Evolutionary conservation across 2,888 invertebrate genomes (phyloP).

Genomic region (Limnephilus marmoratus): DNA sequence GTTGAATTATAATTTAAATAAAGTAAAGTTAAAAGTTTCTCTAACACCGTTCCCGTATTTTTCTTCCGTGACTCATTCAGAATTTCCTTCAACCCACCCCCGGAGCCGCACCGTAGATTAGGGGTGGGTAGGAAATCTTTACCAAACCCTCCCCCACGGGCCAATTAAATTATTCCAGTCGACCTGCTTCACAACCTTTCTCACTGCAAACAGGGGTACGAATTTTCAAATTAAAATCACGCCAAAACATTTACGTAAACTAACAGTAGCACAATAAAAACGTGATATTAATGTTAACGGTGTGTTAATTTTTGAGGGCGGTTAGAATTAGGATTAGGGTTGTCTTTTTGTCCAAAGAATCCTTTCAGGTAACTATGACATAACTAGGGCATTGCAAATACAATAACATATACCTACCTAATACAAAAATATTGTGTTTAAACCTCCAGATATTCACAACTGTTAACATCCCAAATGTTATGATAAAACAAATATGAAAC

Average conservation of each 20-base stretch:
- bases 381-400: neutral
- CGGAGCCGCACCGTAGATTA: constrained; percentile 18
- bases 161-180: constrained; percentile 64
- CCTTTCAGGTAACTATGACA: neutral
- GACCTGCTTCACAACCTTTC: constrained; percentile 44
- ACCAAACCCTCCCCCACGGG: constrained; percentile 52
- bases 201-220: constrained; percentile 5
- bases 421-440: neutral
- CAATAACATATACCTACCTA: neutral
- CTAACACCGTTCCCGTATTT: neutral
- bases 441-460: too few relatives aligned
- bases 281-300: neutral
- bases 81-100: neutral
- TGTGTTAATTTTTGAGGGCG: neutral
- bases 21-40: neutral
- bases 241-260: neutral
- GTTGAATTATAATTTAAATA: neutral
- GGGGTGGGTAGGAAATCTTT: constrained; percentile 5
- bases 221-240: neutral
- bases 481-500: too few relatives aligned
- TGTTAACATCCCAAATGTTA: too few relatives aligned
- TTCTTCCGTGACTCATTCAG: neutral
- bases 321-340: neutral
- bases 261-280: neutral
- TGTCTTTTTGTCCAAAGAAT: neutral